Evolutionary conservation across 1,140 invertebrate genomes (phyloP).

Genomic region (Aricia agestis): DNA sequence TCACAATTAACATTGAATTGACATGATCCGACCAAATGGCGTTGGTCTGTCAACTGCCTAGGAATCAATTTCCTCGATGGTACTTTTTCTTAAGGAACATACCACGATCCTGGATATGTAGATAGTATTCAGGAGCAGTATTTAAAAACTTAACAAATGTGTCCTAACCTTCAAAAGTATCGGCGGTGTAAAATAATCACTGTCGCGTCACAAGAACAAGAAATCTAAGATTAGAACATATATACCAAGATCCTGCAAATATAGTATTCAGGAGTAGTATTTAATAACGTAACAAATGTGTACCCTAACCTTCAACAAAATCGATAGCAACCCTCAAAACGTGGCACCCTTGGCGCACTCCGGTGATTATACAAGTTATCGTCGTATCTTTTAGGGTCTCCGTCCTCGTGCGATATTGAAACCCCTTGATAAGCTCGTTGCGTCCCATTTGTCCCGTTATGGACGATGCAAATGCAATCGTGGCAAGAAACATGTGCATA

Average conservation of each 20-base stretch:
- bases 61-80: too few relatives aligned
- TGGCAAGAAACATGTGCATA: background rate
- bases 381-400: constrained; percentile 32
- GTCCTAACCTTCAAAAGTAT: too few relatives aligned
- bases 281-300: constrained; percentile 24
- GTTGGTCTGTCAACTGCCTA: too few relatives aligned
- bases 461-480: background rate
- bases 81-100: too few relatives aligned
- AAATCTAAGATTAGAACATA: too few relatives aligned
- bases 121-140: too few relatives aligned
- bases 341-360: constrained; percentile 30
- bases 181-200: too few relatives aligned
- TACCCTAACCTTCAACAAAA: constrained; percentile 42
- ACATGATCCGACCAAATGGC: too few relatives aligned
- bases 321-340: constrained; percentile 40
- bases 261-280: background rate
- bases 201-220: too few relatives aligned
- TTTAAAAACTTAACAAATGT: too few relatives aligned
- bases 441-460: constrained; percentile 10
- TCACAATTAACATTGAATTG: too few relatives aligned
- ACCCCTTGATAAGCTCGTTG: constrained; percentile 26
- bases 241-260: background rate
- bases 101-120: too few relatives aligned
- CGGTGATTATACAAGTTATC: constrained; percentile 30
- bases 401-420: constrained; percentile 26